Base-by-base conservation (phyloP, 2,888 invertebrate genomes). In the Hermodice carunculata region DNA sequence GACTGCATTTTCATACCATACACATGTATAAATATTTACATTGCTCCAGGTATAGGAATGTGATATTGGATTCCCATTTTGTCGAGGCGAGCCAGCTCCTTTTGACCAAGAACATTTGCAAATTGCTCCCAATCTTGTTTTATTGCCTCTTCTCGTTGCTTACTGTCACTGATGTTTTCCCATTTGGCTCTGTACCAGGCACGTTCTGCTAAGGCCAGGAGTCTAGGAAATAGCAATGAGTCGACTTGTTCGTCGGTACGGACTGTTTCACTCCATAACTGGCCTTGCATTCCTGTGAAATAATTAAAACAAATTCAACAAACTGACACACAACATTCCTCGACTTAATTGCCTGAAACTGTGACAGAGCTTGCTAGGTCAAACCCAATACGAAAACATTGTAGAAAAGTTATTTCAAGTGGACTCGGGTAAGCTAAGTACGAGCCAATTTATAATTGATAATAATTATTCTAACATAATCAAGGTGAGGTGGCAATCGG, bases 1-100 rank as follows among this genome's bases (percentile, higher is more conserved):
- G n/a, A n/a, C n/a, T n/a, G n/a, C n/a, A n/a, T n/a, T n/a, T n/a
- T n/a, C n/a, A n/a, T n/a, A n/a, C n/a, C n/a, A n/a, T n/a, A n/a
- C n/a, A n/a, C n/a, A n/a, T n/a, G n/a, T n/a, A n/a, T n/a, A n/a
- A n/a, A 17, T 44, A 53, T 57, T 46, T 58, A 80, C 74, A 72
- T 73, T 26, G 77, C 80, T n/a, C 82, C 82, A 28, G 82, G 82
- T 11, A 77, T 80, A 5, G 81, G 79, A 5, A 82, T 58, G 53
- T 77, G 76, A 62, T 80, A 82, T 0, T 72, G 61, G 28, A 80
- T 72, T 17, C 71, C 68, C 60, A 73, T 53, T 14, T 63, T 34
- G 64, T 80, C 80, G 53, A 82, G 64, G 31, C 77, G 68, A 14
- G 34, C 32, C 42, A 82, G 68, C 52, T 82, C 82, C 58, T 74